A percentile compares a stretch with the other conserved stretches of the same genome.
Conservation (phyloP, 2,113 vertebrate species). For the Engystomops pustulosus region DNA sequence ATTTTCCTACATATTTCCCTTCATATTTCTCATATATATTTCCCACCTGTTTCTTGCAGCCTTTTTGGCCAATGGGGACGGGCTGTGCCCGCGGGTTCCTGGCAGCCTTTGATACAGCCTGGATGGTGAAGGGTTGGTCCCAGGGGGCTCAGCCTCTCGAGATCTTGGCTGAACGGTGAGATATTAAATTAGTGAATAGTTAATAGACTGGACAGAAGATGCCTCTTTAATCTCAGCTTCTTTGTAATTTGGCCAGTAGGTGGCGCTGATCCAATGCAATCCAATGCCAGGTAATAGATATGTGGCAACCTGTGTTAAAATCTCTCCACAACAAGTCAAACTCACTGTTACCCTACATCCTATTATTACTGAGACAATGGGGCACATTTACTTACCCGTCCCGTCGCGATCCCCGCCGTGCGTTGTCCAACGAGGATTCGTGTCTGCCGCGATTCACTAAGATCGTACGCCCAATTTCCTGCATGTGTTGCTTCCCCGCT, state of each 20-base stretch:
- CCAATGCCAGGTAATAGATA: not conserved
- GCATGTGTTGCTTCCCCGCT: too few relatives aligned
- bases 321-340: not conserved
- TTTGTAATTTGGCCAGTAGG: not conserved
- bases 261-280: not conserved
- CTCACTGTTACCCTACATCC: not conserved
- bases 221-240: not conserved
- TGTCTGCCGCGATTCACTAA: too few relatives aligned
- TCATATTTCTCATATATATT: not conserved
- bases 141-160: slow-evolving; percentile 83
- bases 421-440: too few relatives aligned
- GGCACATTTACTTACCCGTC: too few relatives aligned
- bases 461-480: too few relatives aligned
- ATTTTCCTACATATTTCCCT: not conserved
- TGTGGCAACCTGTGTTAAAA: not conserved
- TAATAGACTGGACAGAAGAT: too few relatives aligned
- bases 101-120: slow-evolving; percentile 92
- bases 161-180: slow-evolving; percentile 91
- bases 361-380: too few relatives aligned
- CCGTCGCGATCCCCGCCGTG: too few relatives aligned
- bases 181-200: not conserved
- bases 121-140: slow-evolving; percentile 96
- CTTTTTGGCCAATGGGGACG: slow-evolving; percentile 99
- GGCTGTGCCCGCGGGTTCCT: slow-evolving; percentile 95
- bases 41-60: slow-evolving; percentile 78